Evolutionary conservation across 2,113 vertebrate genomes (phyloP).

Genomic region (Ictalurus furcatus): DNA sequence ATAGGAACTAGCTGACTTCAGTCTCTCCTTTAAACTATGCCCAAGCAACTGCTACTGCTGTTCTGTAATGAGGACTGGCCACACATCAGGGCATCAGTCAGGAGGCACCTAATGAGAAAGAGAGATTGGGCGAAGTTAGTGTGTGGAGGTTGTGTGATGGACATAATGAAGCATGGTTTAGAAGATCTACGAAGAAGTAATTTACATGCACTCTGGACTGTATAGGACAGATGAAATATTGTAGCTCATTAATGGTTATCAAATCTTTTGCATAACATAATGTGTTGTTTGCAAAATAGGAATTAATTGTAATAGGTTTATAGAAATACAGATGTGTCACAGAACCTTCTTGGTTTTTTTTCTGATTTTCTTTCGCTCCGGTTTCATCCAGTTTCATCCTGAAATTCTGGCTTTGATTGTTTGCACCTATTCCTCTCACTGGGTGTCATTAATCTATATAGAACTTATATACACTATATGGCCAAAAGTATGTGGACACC

Average conservation of each 20-base stretch:
- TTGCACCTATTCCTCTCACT: neutral
- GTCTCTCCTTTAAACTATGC: neutral
- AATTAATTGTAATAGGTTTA: no score
- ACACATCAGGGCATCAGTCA: slow-evolving; percentile 24
- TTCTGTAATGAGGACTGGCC: slow-evolving; percentile 24
- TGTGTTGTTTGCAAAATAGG: neutral
- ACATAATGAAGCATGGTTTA: slow-evolving; percentile 11
- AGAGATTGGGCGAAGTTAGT: neutral
- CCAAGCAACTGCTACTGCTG: neutral
- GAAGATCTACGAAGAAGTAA: neutral
- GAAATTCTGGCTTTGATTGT: neutral
- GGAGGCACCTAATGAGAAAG: slow-evolving; percentile 23
- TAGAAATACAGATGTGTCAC: neutral
- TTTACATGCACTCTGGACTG: neutral
- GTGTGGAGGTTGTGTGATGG: slow-evolving; percentile 20
- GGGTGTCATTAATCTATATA: neutral
- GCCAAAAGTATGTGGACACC: neutral
- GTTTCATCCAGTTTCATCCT: neutral
- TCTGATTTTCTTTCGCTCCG: neutral
- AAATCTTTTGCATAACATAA: neutral
- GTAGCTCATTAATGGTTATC: neutral
- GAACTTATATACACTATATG: neutral
- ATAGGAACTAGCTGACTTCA: slow-evolving; percentile 1
- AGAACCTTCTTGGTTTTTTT: neutral
- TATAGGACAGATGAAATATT: neutral